Base-by-base conservation (phyloP, 2,797 vertebrate species). In the Poeciliopsis gracilis region DNA sequence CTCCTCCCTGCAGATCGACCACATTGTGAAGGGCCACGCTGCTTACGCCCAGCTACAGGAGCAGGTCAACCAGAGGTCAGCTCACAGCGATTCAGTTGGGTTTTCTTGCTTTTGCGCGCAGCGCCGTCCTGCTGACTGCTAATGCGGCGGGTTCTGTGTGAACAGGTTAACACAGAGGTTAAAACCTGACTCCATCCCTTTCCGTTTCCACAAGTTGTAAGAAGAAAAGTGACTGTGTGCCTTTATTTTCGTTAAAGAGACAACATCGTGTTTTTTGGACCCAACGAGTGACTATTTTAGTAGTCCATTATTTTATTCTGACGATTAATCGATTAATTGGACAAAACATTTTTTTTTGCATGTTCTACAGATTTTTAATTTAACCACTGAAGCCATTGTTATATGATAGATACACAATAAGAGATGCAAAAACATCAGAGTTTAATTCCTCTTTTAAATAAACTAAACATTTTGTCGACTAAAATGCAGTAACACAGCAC, bases 11-110 rank as follows among this genome's bases (percentile, higher is more conserved):
- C 94, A 99, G 98, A 96, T 99, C 73, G 98, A 99, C 71, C 97
- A 98, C 36, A 57, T 98, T 85, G 95, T 99, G 53, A 96, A 91
- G 73, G 96, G 97, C 83, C 98, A 99, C 1, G 86, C 93, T 1
- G 96, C 97, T 69, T 98, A 95, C 92, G 75, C 91, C 1, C 96
- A 97, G 89, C 92, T 99, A 53, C 95, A 97, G 87, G 93, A 96
- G 70, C 95, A 94, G 90, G 96, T 96, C 1, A 86, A 91, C 78
- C 94, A 94, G 88, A 97, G 97, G 97, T 96, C 81, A 92, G 96
- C 77, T 81, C 45, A 84, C 49, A 13, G 55, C n/a, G 0, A 28
- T 36, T 63, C 61, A 2, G 5, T 18, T 15, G 38, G 72, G 10
- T 63, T 77, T 77, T 51, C 73, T 46, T 5, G 6, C 23, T 73